Evolutionary conservation across 2,797 vertebrate genomes (phyloP).

Genomic region (Chrysocyon brachyurus): DNA sequence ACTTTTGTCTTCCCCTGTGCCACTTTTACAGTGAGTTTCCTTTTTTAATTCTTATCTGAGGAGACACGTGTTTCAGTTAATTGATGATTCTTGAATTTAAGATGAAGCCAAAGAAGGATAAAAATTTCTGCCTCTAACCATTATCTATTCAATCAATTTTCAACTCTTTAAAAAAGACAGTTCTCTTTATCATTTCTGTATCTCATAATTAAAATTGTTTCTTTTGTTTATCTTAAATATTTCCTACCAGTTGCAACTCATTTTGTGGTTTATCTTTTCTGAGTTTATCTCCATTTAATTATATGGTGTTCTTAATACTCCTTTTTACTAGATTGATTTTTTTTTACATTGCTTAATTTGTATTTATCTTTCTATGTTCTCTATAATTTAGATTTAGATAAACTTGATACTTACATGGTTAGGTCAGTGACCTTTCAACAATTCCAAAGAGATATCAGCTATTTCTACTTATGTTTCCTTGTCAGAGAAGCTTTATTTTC

Average conservation of each 20-base stretch:
- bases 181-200: neutral
- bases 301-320: neutral
- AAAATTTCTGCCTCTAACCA: neutral
- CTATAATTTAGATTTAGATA: neutral
- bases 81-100: constrained; percentile 51
- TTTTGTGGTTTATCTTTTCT: constrained; percentile 1
- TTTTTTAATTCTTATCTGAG: neutral
- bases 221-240: neutral
- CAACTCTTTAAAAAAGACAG: neutral
- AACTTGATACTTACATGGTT: neutral
- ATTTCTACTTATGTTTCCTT: neutral
- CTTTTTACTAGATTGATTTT: neutral
- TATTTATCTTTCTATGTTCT: neutral
- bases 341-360: neutral
- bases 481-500: neutral
- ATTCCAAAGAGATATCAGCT: neutral
- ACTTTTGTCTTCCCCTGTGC: neutral
- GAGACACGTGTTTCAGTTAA: constrained; percentile 7
- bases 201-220: neutral
- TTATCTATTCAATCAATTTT: neutral
- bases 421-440: neutral
- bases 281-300: neutral
- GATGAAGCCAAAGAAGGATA: neutral
- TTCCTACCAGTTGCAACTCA: neutral
- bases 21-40: neutral